Evolutionary conservation across 1,140 invertebrate genomes (phyloP).

Genomic region (Drosophila dunni): DNA sequence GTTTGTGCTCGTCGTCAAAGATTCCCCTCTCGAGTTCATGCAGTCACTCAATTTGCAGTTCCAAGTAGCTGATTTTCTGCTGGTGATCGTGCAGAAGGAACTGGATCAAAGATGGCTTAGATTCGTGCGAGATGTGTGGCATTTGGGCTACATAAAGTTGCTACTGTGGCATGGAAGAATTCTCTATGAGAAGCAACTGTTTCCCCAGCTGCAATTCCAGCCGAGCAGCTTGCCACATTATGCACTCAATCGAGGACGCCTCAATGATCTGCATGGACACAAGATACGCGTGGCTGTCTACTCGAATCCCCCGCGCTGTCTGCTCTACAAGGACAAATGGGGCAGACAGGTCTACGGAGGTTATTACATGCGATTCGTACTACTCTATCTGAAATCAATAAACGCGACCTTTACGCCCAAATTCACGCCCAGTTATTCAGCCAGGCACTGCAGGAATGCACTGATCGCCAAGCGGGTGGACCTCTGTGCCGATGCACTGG

Average conservation of each 20-base stretch:
- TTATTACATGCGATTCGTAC: conserved; percentile 57
- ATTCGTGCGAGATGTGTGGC: conserved; percentile 28
- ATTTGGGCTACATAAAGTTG: conserved; percentile 46
- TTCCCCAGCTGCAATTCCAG: conserved; percentile 21
- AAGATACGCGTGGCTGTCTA: conserved; percentile 55
- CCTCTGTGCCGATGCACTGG: conserved; percentile 60
- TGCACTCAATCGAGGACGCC: not conserved
- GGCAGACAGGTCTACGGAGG: conserved; percentile 40
- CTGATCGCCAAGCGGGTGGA: conserved; percentile 41
- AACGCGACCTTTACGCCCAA: conserved; percentile 60
- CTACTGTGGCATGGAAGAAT: conserved; percentile 16
- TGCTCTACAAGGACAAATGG: conserved; percentile 41
- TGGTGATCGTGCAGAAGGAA: conserved; percentile 21
- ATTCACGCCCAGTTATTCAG: conserved; percentile 34
- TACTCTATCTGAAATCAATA: conserved; percentile 27
- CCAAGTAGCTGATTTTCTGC: conserved; percentile 46
- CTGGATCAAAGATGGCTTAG: conserved; percentile 23
- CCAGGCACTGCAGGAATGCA: conserved; percentile 44
- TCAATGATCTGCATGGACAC: conserved; percentile 35
- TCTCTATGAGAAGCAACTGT: conserved; percentile 50
- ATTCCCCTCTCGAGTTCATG: conserved; percentile 37
- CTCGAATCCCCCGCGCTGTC: conserved; percentile 44
- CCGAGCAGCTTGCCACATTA: conserved; percentile 24
- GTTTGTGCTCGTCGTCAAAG: conserved; percentile 40
- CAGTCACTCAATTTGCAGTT: conserved; percentile 25